phyloP scores from a whole-genome alignment of 2,888 invertebrate genomes.

The Diarsia rubi region DNA sequence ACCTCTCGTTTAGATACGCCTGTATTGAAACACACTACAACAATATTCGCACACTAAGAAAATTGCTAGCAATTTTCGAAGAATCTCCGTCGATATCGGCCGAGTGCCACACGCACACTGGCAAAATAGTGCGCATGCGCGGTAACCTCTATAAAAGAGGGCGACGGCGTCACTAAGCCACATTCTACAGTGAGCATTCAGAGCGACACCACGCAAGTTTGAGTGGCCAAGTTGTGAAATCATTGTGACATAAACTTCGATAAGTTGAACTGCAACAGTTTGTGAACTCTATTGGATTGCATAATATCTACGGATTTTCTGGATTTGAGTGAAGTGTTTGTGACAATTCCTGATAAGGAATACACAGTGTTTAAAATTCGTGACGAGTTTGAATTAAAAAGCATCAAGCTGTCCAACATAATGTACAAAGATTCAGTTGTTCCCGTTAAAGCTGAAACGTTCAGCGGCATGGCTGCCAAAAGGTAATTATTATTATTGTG shows the following conservation, averaged over 20 bases:
- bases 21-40: constrained; percentile 68
- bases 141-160: constrained; percentile 71
- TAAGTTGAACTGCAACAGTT: constrained; percentile 68
- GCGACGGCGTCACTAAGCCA: constrained; percentile 65
- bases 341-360: constrained; percentile 71
- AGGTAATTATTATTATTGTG: constrained; percentile 79
- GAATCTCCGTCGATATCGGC: constrained; percentile 79
- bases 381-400: constrained; percentile 80
- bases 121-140: constrained; percentile 72
- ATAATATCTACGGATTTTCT: constrained; percentile 66
- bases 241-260: constrained; percentile 85
- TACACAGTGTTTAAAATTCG: constrained; percentile 73
- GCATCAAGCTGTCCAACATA: constrained; percentile 79
- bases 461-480: constrained; percentile 88
- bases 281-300: constrained; percentile 73
- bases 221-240: constrained; percentile 83
- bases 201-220: constrained; percentile 76
- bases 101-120: constrained; percentile 81
- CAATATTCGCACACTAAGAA: constrained; percentile 69
- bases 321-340: constrained; percentile 75
- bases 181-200: constrained; percentile 77
- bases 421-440: constrained; percentile 88
- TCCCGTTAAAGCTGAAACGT: constrained; percentile 86
- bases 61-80: constrained; percentile 79
- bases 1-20: constrained; percentile 58